Evolutionary conservation across 2,888 invertebrate genomes (phyloP).

Genomic region (Platycnemis pennipes): DNA sequence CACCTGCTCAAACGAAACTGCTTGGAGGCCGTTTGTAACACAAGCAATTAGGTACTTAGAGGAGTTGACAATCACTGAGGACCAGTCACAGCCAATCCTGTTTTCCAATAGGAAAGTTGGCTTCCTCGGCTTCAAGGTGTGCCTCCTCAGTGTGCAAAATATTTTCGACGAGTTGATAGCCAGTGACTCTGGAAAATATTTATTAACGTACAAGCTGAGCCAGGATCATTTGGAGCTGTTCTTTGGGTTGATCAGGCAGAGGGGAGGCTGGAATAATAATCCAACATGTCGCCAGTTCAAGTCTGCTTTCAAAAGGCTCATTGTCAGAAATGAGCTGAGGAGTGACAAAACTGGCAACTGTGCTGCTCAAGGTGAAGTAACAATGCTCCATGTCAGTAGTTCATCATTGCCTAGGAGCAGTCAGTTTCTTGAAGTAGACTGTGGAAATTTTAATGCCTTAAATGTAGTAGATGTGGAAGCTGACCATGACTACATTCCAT

Average conservation of each 20-base stretch:
- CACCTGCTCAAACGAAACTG: constrained; percentile 21
- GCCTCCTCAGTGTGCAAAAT: constrained; percentile 67
- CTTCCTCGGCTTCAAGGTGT: constrained; percentile 70
- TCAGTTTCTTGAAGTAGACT: not conserved
- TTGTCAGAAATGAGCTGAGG: constrained; percentile 55
- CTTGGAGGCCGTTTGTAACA: constrained; percentile 62
- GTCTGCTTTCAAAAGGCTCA: constrained; percentile 58
- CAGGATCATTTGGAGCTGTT: constrained; percentile 72
- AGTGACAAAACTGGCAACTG: constrained; percentile 49
- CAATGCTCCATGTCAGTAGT: constrained; percentile 49
- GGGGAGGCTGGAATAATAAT: constrained; percentile 71
- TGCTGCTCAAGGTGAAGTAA: not conserved
- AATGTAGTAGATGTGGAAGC: no score
- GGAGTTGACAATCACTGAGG: not conserved
- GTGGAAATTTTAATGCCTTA: not conserved
- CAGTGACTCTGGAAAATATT: not conserved
- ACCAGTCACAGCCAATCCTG: not conserved
- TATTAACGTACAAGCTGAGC: constrained; percentile 71
- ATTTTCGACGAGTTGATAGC: constrained; percentile 46
- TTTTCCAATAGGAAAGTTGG: constrained; percentile 46
- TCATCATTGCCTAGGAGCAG: not conserved
- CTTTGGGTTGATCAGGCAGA: constrained; percentile 69
- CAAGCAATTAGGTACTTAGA: constrained; percentile 59
- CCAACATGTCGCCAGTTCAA: constrained; percentile 69
- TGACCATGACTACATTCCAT: not conserved